Evolutionary conservation across 2,797 vertebrate genomes (phyloP), one percentile per base, ranked within the genome.

Genomic region (Apogon hyalosoma): DNA sequence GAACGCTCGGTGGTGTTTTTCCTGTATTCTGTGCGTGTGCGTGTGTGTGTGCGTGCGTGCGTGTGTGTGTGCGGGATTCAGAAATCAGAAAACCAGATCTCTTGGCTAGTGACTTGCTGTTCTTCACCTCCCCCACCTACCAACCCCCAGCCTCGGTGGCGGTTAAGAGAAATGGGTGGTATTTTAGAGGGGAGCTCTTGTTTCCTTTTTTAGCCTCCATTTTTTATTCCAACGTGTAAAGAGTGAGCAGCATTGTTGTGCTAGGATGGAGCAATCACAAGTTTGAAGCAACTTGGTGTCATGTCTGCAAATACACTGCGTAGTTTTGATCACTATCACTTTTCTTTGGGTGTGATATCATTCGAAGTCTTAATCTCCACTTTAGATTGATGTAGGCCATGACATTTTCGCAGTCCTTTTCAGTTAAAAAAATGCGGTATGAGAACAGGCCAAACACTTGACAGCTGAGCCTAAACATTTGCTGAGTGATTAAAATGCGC

Each of bases 141-240:
- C 92, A 91, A 92, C 91, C 91, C 91, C 91, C 92, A 90, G 87
- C 83, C 86, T 90, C 79, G 77, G 87, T 88, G 91, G 88, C 83
- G 87, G 88, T 86, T 76, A 75, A 82, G 81, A 92, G 88, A 92
- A 92, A 91, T 92, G 92, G 91, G 83, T 91, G 93, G 91, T 89
- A 89, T 93, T 92, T 92, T 86, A 78, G 83, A 92, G 82, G 84
- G 88, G 92, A 91, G 91, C 90, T 90, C 90, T 86, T 88, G 88
- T 93, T 93, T 93, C 92, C 92, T 88, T 92, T 92, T 94, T 93
- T 93, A 94, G 92, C 89, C 90, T 92, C 92, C 88, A 92, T 93
- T 92, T 92, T 87, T 82, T 67, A 78, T 90, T 91, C 86, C 80
- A 77, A 79, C 80, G 83, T 88, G 84, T 47, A 53, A 53, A 63